Evolutionary conservation across 2,797 vertebrate genomes (phyloP), one percentile per base, ranked within the genome.

Genomic region (Hyperoplus immaculatus): DNA sequence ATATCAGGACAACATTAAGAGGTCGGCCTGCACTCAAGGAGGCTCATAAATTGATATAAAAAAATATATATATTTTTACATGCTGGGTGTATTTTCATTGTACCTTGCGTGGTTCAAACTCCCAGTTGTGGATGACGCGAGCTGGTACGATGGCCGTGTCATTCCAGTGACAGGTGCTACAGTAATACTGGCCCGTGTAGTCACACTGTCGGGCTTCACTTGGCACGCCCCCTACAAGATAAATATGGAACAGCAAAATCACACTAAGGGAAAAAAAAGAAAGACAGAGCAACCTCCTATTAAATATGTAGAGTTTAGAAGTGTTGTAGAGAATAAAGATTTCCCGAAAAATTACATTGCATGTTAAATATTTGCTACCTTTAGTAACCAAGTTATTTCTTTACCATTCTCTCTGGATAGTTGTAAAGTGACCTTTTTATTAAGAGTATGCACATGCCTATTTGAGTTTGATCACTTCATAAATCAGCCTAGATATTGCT

Each of bases 41-140:
- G 5, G 15, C 3, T 60, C 3, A 18, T 3, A 54, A 6, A 51
- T 1, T 42, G 8, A 58, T n/a, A 16, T 16, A 10, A 8, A 16
- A 57, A 29, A 70, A 53, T n/a, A 14, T 14, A 18, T 29, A 21
- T 21, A 21, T 29, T 29, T 3, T 29, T 29, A 65, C 8, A 62
- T 11, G 15, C 38, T 15, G 7, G 5, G 6, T 55, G 8, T 43
- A 16, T 79, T 63, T 16, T 39, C 41, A 42, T 4, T 4, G 54
- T 90, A 99, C 98, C 97, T 98, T 99, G 77, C 95, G 96, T 0
- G 96, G 94, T 83, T 98, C 97, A 7, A 99, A 99, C 91, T 99
- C 98, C 98, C 98, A 99, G 95, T 99, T 99, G 94, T 99, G 98
- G 80, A 99, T 98, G 79, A 97, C 97, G 0, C 97, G 95, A 4